Evolutionary conservation across 1,140 invertebrate species (phyloP), one percentile per base, ranked within the genome.

Genomic region (Hesperophylax magnus): DNA sequence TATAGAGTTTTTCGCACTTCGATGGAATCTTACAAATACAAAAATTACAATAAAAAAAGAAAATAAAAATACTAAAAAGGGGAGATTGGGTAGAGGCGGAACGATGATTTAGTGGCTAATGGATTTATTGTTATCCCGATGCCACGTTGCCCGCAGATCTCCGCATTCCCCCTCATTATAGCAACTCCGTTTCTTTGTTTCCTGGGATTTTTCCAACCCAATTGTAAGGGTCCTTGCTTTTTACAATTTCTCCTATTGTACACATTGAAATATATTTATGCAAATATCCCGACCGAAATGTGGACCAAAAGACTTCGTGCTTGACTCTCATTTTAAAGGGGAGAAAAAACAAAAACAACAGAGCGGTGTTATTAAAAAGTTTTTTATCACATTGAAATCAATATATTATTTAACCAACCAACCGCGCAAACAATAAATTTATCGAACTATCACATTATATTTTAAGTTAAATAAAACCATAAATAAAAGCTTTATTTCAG

Each of bases 61-160:
- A 47, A 83, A 83, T 77, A 79, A 77, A 80, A 83, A 81, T 78
- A 47, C 69, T 8, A 47, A 18, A 39, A 47, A 15, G 47, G 63
- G 54, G 75, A 79, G 61, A 76, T 39, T 52, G 60, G 60, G 56
- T 58, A 27, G 78, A 39, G 65, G 58, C 54, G 71, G 72, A 22
- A 72, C 63, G 82, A 84, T 84, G 82, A 84, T 81, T 84, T 84
- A 84, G 75, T 80, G 80, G 82, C 82, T 84, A 84, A 84, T 84
- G 82, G 82, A 84, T 81, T 84, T 84, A 84, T 84, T 84, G 82
- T 84, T 84, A 84, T 84, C 82, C 80, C 80, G 81, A 80, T 81
- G 72, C 80, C 74, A 74, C 82, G 82, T 83, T 78, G 82, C 78
- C 75, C 79, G 79, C 75, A 52, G 27, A 54, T 76, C 56, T 56